Base-by-base conservation (phyloP, 2,797 vertebrate species). In the Zonotrichia albicollis region DNA sequence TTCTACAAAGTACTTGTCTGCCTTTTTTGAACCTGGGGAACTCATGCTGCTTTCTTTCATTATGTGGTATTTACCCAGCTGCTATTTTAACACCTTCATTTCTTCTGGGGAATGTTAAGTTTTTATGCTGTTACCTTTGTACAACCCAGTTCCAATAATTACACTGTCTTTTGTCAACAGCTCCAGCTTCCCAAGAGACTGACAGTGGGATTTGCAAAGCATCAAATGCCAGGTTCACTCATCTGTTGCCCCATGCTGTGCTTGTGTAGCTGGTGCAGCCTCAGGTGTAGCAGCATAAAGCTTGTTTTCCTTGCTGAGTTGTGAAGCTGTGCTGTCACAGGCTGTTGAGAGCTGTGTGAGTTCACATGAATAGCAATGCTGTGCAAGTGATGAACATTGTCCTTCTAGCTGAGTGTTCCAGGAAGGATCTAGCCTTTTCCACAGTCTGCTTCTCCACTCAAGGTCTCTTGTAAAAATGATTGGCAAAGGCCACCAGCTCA, bases 31-130 rank as follows among this genome's bases (percentile, higher is more conserved):
- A 93, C 53, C 77, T 73, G 46, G 74, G 60, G 83, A 88, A 53
- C 64, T 79, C 73, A 60, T 43, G 45, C 73, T 86, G 66, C 55
- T 83, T 90, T 40, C 87, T 84, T 91, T 93, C 85, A 79, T 93
- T 93, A 79, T 79, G 58, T 76, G 53, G 17, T 92, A 57, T 93
- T 93, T 92, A 80, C 58, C 42, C 83, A 71, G 76, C 65, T 96
- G 60, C 82, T 91, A 61, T 93, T 94, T 93, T 87, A 91, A 87
- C 87, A 91, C 83, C 60, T 88, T 86, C 79, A 79, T 96, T 94
- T 94, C 91, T 95, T 70, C 61, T 42, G 92, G 91, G 85, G 60
- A 84, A 60, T 64, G 87, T 86, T 80, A 92, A 55, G 36, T 38
- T 94, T 94, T 91, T 93, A 55, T 89, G 81, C 51, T 87, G 54